Percentiles rank a stretch among this genome's conserved stretches.
phyloP scores from a whole-genome alignment of 1,140 invertebrate genomes.

The Euura saliciscinereae region DNA sequence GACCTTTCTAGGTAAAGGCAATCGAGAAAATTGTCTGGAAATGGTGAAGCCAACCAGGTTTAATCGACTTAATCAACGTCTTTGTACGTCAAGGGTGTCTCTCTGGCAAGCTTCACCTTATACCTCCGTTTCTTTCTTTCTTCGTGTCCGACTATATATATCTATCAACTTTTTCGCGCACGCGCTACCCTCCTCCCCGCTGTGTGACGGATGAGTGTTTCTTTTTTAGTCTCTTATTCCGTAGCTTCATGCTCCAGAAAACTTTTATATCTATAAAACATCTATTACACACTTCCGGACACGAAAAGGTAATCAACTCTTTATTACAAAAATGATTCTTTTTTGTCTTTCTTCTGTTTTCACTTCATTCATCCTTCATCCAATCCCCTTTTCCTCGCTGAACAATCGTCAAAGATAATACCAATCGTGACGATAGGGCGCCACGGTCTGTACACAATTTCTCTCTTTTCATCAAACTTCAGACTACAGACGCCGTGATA shows the following conservation, averaged over 20 bases:
- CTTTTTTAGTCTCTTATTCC: not conserved
- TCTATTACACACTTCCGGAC: slow-evolving; percentile 1
- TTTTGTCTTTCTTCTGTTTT: not conserved
- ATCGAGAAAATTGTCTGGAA: slow-evolving; percentile 7
- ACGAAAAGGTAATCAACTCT: not conserved
- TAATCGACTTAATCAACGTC: slow-evolving; percentile 7
- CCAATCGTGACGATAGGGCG: not conserved
- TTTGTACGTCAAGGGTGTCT: slow-evolving; percentile 7
- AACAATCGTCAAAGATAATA: too few relatives aligned
- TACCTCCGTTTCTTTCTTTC: not conserved
- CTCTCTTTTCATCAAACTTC: not conserved
- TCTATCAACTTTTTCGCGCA: not conserved
- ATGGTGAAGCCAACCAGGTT: not conserved
- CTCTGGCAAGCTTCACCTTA: not conserved
- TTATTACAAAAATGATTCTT: not conserved
- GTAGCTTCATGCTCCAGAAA: too few relatives aligned
- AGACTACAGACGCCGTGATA: not conserved
- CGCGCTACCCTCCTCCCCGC: not conserved
- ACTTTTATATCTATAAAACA: not conserved
- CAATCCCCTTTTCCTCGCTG: not conserved
- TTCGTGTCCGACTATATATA: too few relatives aligned
- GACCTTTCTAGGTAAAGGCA: not conserved
- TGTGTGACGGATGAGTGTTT: not conserved
- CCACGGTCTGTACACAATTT: not conserved
- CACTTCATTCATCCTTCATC: not conserved